Conservation (phyloP, 2,113 vertebrate species). For the Acanthisitta chloris region DNA sequence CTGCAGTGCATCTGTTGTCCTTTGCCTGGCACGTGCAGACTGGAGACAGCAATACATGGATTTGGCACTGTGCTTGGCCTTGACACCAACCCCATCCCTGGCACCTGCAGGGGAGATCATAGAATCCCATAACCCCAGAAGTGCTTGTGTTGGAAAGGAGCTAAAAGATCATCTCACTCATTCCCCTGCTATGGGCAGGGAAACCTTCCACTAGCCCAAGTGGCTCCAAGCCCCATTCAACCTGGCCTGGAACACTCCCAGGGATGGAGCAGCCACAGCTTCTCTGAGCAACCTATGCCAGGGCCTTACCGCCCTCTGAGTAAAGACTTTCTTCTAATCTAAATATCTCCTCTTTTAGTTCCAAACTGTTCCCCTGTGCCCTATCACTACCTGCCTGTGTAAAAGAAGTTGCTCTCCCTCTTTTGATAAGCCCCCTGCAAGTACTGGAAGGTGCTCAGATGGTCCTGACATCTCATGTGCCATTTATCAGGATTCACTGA, state of each 20-base stretch:
- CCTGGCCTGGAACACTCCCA: not conserved
- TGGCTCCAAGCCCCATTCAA: rapidly evolving
- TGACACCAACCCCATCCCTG: not conserved
- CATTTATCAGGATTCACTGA: rapidly evolving
- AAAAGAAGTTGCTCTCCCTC: not conserved
- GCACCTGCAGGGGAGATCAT: not conserved
- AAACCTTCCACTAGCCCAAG: not conserved
- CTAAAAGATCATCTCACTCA: rapidly evolving
- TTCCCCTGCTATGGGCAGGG: not conserved
- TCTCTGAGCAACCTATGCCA: not conserved
- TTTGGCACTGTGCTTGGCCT: not conserved
- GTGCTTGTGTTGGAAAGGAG: not conserved
- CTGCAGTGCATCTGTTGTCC: not conserved
- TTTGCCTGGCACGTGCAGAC: not conserved
- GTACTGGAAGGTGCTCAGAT: not conserved
- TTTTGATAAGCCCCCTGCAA: rapidly evolving
- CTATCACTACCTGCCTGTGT: rapidly evolving
- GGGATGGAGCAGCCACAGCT: not conserved
- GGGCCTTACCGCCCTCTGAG: not conserved
- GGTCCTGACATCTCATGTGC: rapidly evolving
- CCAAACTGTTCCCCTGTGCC: not conserved
- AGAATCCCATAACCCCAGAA: not conserved
- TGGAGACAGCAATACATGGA: not conserved
- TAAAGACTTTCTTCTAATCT: not conserved
- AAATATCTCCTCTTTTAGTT: not conserved